These are phyloP conservation scores for Sussaba pulchella DNA, from an alignment of 2,888 invertebrate species.

Conservation along the genomic window DNA sequence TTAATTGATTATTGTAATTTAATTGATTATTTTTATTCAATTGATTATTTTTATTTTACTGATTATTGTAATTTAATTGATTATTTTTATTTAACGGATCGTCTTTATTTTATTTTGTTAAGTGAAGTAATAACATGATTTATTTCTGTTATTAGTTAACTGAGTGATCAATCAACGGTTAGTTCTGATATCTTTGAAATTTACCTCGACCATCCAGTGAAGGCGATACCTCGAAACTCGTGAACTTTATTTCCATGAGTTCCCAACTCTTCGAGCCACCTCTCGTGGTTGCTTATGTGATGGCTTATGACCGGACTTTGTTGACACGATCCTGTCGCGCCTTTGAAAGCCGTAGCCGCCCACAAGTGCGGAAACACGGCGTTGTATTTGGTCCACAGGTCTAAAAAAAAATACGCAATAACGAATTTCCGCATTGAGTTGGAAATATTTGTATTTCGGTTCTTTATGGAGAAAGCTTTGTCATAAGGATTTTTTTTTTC, in stretches of 20 bases:
- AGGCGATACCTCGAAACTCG: constrained; percentile 87
- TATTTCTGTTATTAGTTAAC: no score
- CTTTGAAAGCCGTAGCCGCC: constrained; percentile 94
- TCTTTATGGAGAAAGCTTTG: no score
- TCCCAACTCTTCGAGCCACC: constrained; percentile 88
- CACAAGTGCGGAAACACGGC: constrained; percentile 90
- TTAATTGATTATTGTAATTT: no score
- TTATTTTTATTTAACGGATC: no score
- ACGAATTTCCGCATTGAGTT: neutral
- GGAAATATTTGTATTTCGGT: neutral
- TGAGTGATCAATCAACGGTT: no score
- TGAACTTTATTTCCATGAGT: constrained; percentile 85
- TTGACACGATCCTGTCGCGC: constrained; percentile 92
- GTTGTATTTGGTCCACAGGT: constrained; percentile 89
- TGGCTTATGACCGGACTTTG: constrained; percentile 89
- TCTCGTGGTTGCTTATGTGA: constrained; percentile 91
- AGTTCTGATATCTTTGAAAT: neutral
- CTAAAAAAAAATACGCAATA: constrained; percentile 38
- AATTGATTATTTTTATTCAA: no score
- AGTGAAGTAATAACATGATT: no score
- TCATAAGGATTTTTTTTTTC: no score
- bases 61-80: no score
- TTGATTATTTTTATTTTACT: no score
- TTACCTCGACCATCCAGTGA: constrained; percentile 92
- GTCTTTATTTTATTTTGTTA: no score